A percentile compares a stretch with the other conserved stretches of the same genome.
Evolutionary conservation across 2,797 vertebrate species (phyloP).

Genomic region (Bradypodion pumilum): DNA sequence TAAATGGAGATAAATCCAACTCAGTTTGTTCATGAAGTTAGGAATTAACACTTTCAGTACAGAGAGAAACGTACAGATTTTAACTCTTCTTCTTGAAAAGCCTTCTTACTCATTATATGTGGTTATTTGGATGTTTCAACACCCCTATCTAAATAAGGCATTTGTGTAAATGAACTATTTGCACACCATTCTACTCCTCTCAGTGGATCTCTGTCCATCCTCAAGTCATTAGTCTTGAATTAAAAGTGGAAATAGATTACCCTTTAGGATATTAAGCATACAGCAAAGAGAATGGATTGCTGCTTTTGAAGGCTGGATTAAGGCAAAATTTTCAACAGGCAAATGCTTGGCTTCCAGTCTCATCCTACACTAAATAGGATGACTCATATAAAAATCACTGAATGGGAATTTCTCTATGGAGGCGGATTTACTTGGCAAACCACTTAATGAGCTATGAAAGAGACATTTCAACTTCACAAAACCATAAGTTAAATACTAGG

Average conservation of each 20-base stretch:
- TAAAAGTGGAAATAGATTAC: background rate
- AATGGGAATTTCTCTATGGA: constrained; percentile 64
- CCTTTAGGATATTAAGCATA: background rate
- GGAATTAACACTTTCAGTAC: no score
- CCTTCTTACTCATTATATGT: no score
- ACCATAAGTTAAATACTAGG: constrained; percentile 73
- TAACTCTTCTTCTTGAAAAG: no score
- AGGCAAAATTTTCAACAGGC: constrained; percentile 42
- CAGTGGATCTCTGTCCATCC: background rate
- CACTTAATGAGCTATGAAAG: constrained; percentile 75
- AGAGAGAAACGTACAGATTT: no score
- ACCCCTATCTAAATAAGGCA: no score
- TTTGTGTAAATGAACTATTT: no score
- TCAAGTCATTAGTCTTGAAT: background rate
- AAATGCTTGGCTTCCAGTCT: constrained; percentile 46
- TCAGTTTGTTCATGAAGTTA: no score
- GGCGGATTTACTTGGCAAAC: constrained; percentile 71
- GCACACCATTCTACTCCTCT: no score
- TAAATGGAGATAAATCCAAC: no score
- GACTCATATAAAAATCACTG: constrained; percentile 71
- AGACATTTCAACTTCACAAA: constrained; percentile 69
- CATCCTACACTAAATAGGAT: constrained; percentile 67
- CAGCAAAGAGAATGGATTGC: constrained; percentile 22
- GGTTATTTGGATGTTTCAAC: no score
- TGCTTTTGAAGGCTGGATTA: constrained; percentile 50